Evolutionary conservation across 2,888 invertebrate genomes (phyloP), one percentile per base, ranked within the genome.

Genomic region (Limulus polyphemus): DNA sequence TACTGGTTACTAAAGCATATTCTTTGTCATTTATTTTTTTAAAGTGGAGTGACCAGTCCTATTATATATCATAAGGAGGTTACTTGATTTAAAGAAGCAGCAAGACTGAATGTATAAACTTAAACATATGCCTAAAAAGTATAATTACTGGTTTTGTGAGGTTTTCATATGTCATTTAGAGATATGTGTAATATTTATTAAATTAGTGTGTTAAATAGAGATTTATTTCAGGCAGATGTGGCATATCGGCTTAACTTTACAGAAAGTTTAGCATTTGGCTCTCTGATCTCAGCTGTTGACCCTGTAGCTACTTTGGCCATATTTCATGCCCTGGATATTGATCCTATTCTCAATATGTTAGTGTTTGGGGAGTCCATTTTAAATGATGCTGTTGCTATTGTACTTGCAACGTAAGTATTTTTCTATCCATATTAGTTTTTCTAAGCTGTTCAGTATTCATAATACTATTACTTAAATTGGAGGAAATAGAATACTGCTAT

Each of bases 261-360:
- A 10, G 95, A 99, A 78, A 95, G 97, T 61, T 98, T 98, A 81
- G 98, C 98, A 1, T 99, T 99, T 80, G 98, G 98, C 10, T 94
- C 97, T 0, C 79, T 95, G 65, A 97, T 99, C 75, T 98, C 97
- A 2, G 99, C 99, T 47, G 98, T 99, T 7, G 99, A 99, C 79
- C 99, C 99, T 0, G 98, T 99, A 0, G 98, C 98, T 7, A 99
- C 99, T 0, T 87, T 99, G 47, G 98, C 99, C 11, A 99, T 99
- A 70, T 99, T 99, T 75, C 94, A 98, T 78, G 97, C 97, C 1
- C 79, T 98, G 47, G 90, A 99, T 77, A 91, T 97, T 0, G 98
- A 99, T 76, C 95, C 95, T 0, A 88, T 99, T 9, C 81, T 99
- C 0, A 98, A 99, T 80, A 99, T 99, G 98, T 86, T 99, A 78